Evolutionary conservation across 1,140 invertebrate species (phyloP), one percentile per base, ranked within the genome.

Genomic region (Hormaphis cornu): DNA sequence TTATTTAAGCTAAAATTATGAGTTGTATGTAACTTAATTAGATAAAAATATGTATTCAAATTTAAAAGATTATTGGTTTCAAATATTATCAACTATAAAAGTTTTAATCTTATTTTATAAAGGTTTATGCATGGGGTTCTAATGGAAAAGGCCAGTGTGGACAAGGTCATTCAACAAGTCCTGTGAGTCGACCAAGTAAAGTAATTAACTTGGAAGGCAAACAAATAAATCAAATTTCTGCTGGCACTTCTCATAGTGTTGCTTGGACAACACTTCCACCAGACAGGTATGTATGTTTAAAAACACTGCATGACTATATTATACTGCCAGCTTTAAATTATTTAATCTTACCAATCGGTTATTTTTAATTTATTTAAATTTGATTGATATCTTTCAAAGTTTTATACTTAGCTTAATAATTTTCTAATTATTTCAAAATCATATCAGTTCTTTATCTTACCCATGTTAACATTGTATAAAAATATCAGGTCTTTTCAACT

Each of bases 91-190:
- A n/a, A 46, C 22, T 20, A 46, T 46, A 20, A 46, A 9, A 20
- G 9, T 56, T 56, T n/a, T 33, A 9, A 33, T 33, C 9, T 12
- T 42, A 70, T 70, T 70, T 77, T 71, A 9, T 18, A 33, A 58
- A 83, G 79, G 83, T 84, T 12, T 85, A 80, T 77, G 84, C 86
- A 2, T 88, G 86, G 86, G 87, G 86, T 37, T 84, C 84, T 70
- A 87, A 87, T 79, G 82, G 84, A 33, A 85, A 86, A 79, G 87
- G 87, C 0, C 86, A 88, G 73, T 87, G 85, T 78, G 86, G 86
- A 16, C 83, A 85, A 74, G 86, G 86, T 9, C 85, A 87, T 75
- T 82, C 82, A 3, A 84, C 82, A 12, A 84, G 83, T 42, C 84
- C 84, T 3, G 82, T 87, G 16, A 82, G 82, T 52, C 77, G 82